phyloP scores from a whole-genome alignment of 2,888 invertebrate genomes.

The Euplagia quadripunctaria region DNA sequence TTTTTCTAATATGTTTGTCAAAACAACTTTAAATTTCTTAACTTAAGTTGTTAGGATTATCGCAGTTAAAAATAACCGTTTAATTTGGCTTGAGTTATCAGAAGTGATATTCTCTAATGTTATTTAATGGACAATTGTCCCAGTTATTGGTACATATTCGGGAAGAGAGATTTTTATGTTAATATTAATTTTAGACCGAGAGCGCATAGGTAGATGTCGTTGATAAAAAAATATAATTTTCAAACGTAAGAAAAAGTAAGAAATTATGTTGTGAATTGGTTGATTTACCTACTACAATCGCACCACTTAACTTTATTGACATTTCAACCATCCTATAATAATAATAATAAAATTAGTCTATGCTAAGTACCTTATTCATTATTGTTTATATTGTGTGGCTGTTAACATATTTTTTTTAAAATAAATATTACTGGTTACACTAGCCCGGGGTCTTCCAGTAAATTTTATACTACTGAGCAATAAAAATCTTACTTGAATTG shows the following conservation, averaged over 20 bases:
- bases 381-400: not conserved
- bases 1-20: not conserved
- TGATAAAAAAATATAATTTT: no score
- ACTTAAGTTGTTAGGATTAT: not conserved
- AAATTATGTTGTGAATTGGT: not conserved
- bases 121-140: not conserved
- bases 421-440: no score
- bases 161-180: not conserved
- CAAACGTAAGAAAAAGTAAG: no score
- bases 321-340: not conserved
- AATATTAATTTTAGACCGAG: not conserved
- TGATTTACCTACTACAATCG: not conserved
- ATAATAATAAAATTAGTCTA: no score
- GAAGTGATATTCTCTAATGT: not conserved
- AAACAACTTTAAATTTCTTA: not conserved
- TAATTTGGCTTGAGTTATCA: not conserved
- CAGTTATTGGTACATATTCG: not conserved
- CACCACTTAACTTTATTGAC: not conserved
- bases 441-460: no score
- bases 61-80: not conserved
- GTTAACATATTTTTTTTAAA: no score
- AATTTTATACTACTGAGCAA: no score
- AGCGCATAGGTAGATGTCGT: not conserved
- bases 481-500: no score
- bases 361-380: conserved; percentile 1